Conservation (phyloP, 2,113 vertebrate genomes). For the Cryptotis parvus region DNA sequence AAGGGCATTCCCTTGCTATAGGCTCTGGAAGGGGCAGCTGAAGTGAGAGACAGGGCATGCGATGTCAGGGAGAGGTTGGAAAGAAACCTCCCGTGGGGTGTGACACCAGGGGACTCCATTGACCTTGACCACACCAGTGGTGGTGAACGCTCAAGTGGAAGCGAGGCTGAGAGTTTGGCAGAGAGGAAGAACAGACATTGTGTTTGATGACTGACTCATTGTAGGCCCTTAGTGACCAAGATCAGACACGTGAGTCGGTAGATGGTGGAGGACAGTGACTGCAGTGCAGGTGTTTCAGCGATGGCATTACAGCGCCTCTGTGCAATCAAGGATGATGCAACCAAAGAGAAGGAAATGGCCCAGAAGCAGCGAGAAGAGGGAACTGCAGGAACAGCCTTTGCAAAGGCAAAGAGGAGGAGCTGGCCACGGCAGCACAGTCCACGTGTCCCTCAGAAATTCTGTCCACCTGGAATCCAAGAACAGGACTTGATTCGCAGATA, state of each 20-base stretch:
- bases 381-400: not conserved
- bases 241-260: constrained; percentile 58
- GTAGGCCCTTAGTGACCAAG: constrained; percentile 40
- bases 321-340: not conserved
- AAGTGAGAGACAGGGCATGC: not conserved
- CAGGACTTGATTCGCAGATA: not conserved
- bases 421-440: not conserved
- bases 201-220: constrained; percentile 49
- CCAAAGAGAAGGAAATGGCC: not conserved
- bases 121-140: not conserved
- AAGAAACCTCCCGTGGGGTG: not conserved
- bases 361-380: not conserved
- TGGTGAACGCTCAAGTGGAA: not conserved
- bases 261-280: not conserved
- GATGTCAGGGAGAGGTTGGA: not conserved
- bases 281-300: not conserved
- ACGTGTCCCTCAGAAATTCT: not conserved
- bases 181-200: not conserved
- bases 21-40: not conserved
- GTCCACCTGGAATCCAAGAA: not conserved
- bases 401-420: not conserved
- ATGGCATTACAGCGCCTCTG: not conserved
- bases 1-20: not conserved
- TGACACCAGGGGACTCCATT: not conserved
- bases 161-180: not conserved